Percentiles rank a stretch among this genome's conserved stretches.
phyloP scores from a whole-genome alignment of 2,888 invertebrate species.

The Pollenia griseotomentosa region DNA sequence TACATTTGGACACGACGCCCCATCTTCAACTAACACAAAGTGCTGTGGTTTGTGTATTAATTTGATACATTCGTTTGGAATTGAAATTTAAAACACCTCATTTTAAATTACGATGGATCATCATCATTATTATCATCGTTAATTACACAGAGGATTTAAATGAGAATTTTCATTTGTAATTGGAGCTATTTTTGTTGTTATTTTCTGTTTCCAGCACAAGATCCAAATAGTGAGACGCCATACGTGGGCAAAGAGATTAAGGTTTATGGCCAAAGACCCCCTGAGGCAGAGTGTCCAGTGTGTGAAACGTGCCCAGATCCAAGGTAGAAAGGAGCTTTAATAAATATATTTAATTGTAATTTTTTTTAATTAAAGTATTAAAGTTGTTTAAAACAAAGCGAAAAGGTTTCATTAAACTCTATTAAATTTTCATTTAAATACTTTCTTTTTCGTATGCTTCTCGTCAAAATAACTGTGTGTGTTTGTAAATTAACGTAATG shows the following conservation, averaged over 20 bases:
- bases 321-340: constrained; percentile 77
- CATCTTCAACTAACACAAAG: neutral
- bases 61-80: neutral
- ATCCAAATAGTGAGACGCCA: constrained; percentile 85
- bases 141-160: constrained; percentile 32
- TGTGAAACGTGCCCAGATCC: constrained; percentile 87
- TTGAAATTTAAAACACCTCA: constrained; percentile 7
- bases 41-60: neutral
- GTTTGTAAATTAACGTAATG: neutral
- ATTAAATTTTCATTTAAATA: too few species aligned
- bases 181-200: neutral
- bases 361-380: neutral
- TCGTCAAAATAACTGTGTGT: too few species aligned
- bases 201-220: constrained; percentile 81
- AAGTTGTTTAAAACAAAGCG: too few species aligned
- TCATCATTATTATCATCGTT: constrained; percentile 21
- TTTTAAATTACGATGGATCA: constrained; percentile 14
- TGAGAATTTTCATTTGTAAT: constrained; percentile 18
- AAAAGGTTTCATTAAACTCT: too few species aligned
- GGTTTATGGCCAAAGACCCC: constrained; percentile 87
- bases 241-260: constrained; percentile 84
- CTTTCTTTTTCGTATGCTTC: too few species aligned
- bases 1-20: neutral
- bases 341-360: neutral
- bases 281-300: constrained; percentile 87